Conservation (phyloP, 1,140 invertebrate genomes). For the Notospermus geniculatus region DNA sequence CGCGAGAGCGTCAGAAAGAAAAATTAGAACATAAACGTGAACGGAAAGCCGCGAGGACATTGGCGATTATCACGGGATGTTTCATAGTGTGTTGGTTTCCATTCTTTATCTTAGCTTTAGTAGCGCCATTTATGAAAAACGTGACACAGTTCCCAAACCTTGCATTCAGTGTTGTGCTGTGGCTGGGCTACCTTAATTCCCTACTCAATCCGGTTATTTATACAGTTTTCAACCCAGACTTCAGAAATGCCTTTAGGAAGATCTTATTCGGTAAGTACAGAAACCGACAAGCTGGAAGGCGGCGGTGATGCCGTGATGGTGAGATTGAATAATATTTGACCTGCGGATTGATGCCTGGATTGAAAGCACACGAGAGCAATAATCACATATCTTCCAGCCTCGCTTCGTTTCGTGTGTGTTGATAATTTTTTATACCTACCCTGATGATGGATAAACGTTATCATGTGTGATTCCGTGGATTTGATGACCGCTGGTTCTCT, state of each 20-base stretch:
- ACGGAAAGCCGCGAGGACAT: slow-evolving; percentile 56
- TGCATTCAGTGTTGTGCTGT: slow-evolving; percentile 50
- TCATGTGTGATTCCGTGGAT: no score
- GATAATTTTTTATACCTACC: no score
- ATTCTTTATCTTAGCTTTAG: slow-evolving; percentile 52
- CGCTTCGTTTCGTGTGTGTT: no score
- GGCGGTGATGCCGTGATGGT: neutral
- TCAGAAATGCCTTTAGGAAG: slow-evolving; percentile 52
- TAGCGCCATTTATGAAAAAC: slow-evolving; percentile 40
- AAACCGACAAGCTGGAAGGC: neutral
- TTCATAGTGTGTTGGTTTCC: slow-evolving; percentile 56
- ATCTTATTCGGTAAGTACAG: slow-evolving; percentile 34
- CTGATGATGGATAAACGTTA: no score
- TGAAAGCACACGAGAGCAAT: no score
- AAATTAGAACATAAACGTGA: slow-evolving; percentile 57
- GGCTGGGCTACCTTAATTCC: slow-evolving; percentile 55
- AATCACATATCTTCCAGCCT: no score
- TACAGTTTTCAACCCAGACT: slow-evolving; percentile 56
- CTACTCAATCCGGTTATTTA: slow-evolving; percentile 55
- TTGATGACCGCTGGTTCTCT: no score
- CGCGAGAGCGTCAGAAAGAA: slow-evolving; percentile 42
- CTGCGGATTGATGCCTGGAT: no score
- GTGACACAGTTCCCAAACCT: slow-evolving; percentile 42
- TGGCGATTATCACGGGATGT: slow-evolving; percentile 57
- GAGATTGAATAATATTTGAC: no score